Base-by-base conservation (phyloP, 2,888 invertebrate genomes). In the Drosophila subsilvestris region DNA sequence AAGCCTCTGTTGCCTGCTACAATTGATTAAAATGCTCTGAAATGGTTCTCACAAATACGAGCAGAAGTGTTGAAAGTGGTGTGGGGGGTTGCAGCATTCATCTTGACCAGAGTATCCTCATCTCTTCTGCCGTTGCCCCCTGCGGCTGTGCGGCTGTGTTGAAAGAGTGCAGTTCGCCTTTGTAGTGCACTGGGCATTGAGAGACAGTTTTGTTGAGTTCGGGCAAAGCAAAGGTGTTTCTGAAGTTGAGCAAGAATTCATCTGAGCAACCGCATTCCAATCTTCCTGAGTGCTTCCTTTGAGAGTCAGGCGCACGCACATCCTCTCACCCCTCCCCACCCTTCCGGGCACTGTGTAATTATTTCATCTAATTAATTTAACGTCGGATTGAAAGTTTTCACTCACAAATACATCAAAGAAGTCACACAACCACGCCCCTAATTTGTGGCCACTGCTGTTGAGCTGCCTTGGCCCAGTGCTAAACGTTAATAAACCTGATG, bases 281-380 rank as follows among this genome's bases (percentile, higher is more conserved):
- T 67, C 62, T 61, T 43, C 25, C 57, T 42, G 59, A 74, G 73
- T 74, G 68, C 68, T 61, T 55, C 22, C 62, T 73, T 59, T 61
- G 51, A 48, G 62, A 56, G 43, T 63, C 61, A 29, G 55, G 55
- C 37, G 48, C 27, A 5, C 48, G 18, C 53, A 32, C 61, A 48
- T 47, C 37, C 17, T 42, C 22, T 8, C 18, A 4, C 53, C n/a
- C 27, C 0, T 1, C 29, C 10, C 29, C 10, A 10, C 29, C 25
- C 43, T 17, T 12, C 27, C 32, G 32, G 53, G 59, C 27, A 59
- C 49, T 65, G 45, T 63, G 58, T 67, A 73, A 74, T 74, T 73
- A 73, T 62, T 73, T 63, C 54, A 67, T 67, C 73, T 62, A 67
- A 74, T 74, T 74, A 74, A 74, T 72, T 73, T 62, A 73, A 56